Percentiles rank a stretch among this genome's conserved stretches.
Evolutionary conservation across 2,888 invertebrate genomes (phyloP).

Genomic region (Papilio gigon): DNA sequence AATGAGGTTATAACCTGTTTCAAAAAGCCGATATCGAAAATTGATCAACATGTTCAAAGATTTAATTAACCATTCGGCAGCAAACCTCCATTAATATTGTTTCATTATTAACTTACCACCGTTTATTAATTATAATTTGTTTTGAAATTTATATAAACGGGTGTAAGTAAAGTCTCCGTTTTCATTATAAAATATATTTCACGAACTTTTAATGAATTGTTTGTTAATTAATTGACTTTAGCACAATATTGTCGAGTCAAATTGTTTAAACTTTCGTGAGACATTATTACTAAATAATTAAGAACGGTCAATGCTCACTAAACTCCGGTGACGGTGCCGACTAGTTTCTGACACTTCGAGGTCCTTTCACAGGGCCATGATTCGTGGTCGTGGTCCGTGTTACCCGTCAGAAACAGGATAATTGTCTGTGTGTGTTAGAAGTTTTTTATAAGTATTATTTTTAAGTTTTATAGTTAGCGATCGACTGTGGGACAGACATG

Average conservation of each 20-base stretch:
- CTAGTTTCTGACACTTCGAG: too few species aligned
- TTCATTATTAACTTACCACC: conserved; percentile 18
- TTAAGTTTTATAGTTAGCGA: too few species aligned
- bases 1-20: not conserved
- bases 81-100: conserved; percentile 17
- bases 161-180: not conserved
- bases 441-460: too few species aligned
- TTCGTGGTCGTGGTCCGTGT: too few species aligned
- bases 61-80: conserved; percentile 31
- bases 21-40: not conserved
- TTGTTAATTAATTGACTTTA: not conserved
- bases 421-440: too few species aligned
- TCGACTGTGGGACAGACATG: too few species aligned
- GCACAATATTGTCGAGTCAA: not conserved
- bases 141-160: conserved; percentile 8
- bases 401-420: too few species aligned
- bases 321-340: too few species aligned
- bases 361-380: too few species aligned
- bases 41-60: conserved; percentile 13
- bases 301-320: too few species aligned
- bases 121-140: conserved; percentile 24
- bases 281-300: too few species aligned
- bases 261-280: too few species aligned
- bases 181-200: not conserved
- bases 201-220: conserved; percentile 9